A percentile compares a stretch with the other conserved stretches of the same genome.
Conservation (phyloP, 2,888 invertebrate genomes). For the Mechanitis messenoides region DNA sequence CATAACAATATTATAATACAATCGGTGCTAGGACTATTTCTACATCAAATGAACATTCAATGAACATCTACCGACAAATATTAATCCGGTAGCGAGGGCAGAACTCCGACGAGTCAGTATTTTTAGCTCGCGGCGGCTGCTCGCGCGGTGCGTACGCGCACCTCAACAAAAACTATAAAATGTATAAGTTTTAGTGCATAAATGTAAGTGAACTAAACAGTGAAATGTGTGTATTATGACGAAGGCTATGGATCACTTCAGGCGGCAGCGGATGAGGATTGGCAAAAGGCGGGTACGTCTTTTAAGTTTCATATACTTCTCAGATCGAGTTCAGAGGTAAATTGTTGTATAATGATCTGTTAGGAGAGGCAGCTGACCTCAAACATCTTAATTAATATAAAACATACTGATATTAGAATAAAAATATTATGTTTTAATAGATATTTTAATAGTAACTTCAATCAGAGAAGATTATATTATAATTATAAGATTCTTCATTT, state of each 20-base stretch:
- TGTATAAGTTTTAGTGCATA: conserved; percentile 8
- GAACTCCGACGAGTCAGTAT: conserved; percentile 42
- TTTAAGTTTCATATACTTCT: conserved; percentile 1
- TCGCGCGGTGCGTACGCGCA: conserved; percentile 41
- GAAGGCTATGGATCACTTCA: conserved; percentile 61
- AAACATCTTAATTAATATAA: no score
- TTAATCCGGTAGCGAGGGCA: conserved; percentile 33
- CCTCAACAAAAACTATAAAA: conserved; percentile 9
- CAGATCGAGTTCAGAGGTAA: conserved; percentile 2
- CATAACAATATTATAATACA: no score
- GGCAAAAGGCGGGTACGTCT: conserved; percentile 52
- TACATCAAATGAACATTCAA: conserved; percentile 16
- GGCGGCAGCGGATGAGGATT: conserved; percentile 53
- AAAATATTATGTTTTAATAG: no score
- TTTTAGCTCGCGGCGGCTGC: conserved; percentile 62
- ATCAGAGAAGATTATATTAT: no score
- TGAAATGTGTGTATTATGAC: conserved; percentile 68
- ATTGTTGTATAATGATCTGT: conserved; percentile 6
- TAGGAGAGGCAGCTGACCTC: no score
- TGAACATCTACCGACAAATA: conserved; percentile 23
- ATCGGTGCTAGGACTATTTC: no score
- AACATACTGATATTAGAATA: no score
- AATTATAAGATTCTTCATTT: no score
- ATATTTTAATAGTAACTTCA: no score
- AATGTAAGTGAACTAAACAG: conserved; percentile 32